A percentile compares a stretch with the other conserved stretches of the same genome.
Evolutionary conservation across 2,888 invertebrate species (phyloP).

Genomic region (Hyppa rectilinea): DNA sequence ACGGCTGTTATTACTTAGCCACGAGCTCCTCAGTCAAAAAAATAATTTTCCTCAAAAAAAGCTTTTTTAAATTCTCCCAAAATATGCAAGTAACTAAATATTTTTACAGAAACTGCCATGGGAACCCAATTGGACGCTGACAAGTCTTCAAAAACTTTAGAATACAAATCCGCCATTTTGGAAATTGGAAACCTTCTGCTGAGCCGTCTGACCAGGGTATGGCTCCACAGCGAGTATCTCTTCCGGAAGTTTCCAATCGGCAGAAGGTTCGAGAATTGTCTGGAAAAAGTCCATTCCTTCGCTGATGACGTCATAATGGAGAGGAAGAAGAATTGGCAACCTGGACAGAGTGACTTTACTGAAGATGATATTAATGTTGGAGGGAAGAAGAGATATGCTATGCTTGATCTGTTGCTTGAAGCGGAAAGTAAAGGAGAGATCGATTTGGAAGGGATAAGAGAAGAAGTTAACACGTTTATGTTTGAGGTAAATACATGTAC

Average conservation of each 20-base stretch:
- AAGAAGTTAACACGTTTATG: constrained; percentile 94
- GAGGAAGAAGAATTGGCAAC: constrained; percentile 74
- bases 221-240: constrained; percentile 89
- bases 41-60: too few species aligned
- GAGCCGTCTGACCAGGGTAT: constrained; percentile 84
- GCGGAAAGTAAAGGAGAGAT: constrained; percentile 91
- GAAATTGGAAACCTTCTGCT: constrained; percentile 77
- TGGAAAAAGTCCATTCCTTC: constrained; percentile 88
- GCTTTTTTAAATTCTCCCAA: background rate
- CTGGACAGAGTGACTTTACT: constrained; percentile 44
- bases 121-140: constrained; percentile 89
- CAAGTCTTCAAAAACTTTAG: constrained; percentile 77
- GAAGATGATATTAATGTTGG: constrained; percentile 43
- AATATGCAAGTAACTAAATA: background rate
- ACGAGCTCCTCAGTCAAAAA: too few species aligned
- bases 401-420: constrained; percentile 92
- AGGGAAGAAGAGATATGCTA: constrained; percentile 90
- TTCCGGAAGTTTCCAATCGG: constrained; percentile 87
- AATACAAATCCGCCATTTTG: constrained; percentile 89
- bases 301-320: constrained; percentile 90
- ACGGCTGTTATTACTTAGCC: too few species aligned
- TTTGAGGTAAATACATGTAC: too few species aligned
- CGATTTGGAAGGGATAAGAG: constrained; percentile 91
- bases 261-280: constrained; percentile 82
- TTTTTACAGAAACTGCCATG: constrained; percentile 91